phyloP scores from a whole-genome alignment of 2,888 invertebrate species.

The Epinotia nisella region DNA sequence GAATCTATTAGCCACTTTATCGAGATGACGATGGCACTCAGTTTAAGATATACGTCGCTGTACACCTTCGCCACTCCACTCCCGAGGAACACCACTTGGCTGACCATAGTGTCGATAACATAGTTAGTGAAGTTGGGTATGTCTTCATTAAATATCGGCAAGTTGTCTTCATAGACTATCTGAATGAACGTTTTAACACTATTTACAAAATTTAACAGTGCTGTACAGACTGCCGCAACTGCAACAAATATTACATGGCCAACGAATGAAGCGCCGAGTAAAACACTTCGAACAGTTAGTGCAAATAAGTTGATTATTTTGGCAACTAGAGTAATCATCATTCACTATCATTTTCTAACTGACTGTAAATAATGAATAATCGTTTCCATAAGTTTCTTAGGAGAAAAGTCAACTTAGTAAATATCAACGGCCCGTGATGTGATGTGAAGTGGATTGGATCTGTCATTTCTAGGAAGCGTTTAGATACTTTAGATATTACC shows the following conservation, averaged over 20 bases:
- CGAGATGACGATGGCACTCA: constrained; percentile 52
- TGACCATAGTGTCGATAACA: constrained; percentile 49
- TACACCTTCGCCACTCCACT: constrained; percentile 54
- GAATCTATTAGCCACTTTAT: constrained; percentile 56
- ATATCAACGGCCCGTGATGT: constrained; percentile 22
- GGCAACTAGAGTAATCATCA: constrained; percentile 73
- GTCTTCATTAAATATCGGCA: constrained; percentile 70
- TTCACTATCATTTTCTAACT: constrained; percentile 53
- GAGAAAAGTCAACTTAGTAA: constrained; percentile 24
- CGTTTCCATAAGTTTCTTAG: constrained; percentile 6
- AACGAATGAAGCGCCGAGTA: constrained; percentile 65
- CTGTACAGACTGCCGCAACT: constrained; percentile 57
- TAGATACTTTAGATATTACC: constrained; percentile 11
- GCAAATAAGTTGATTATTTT: constrained; percentile 67
- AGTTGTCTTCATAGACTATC: constrained; percentile 79
- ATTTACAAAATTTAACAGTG: constrained; percentile 54
- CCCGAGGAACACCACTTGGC: constrained; percentile 54
- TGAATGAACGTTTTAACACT: constrained; percentile 65
- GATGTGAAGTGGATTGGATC: background rate
- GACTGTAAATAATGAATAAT: background rate
- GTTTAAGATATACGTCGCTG: constrained; percentile 53
- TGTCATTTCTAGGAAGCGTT: background rate
- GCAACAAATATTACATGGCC: constrained; percentile 71
- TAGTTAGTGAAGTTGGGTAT: constrained; percentile 64
- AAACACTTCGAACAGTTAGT: constrained; percentile 60